Conservation (phyloP, 2,888 invertebrate species). For the Phalera bucephala region DNA sequence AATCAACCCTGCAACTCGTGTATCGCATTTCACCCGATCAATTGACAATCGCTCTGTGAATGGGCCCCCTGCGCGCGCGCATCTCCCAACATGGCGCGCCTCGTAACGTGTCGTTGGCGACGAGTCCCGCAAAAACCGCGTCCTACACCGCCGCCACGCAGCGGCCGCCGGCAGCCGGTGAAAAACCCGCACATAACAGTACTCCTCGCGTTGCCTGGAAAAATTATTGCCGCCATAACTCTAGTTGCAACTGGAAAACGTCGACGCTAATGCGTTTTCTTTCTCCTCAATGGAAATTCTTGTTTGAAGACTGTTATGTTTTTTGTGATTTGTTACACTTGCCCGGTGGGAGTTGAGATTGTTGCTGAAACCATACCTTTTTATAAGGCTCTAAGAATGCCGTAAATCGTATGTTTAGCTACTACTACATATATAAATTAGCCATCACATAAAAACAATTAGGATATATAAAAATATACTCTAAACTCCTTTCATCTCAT, state of each 20-base stretch:
- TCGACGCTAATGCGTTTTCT: slow-evolving; percentile 13
- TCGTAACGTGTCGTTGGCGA: slow-evolving; percentile 30
- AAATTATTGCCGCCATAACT: slow-evolving; percentile 27
- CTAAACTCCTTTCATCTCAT: no score
- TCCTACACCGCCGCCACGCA: slow-evolving; percentile 18
- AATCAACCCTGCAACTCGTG: slow-evolving; percentile 40
- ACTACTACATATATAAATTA: no score
- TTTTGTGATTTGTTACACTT: background rate
- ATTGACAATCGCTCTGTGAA: slow-evolving; percentile 68
- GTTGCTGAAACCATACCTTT: background rate
- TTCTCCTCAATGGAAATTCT: slow-evolving; percentile 2
- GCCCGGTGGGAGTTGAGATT: no score
- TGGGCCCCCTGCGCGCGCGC: slow-evolving; percentile 58
- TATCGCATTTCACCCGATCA: slow-evolving; percentile 56
- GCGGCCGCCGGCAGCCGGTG: slow-evolving; percentile 5
- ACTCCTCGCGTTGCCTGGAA: slow-evolving; percentile 14
- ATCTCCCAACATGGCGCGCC: slow-evolving; percentile 42
- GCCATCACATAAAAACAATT: no score
- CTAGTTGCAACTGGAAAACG: slow-evolving; percentile 23
- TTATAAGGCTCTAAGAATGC: background rate
- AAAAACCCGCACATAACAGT: slow-evolving; percentile 23
- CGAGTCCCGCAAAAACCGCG: slow-evolving; percentile 42
- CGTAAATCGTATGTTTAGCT: no score
- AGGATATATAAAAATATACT: no score
- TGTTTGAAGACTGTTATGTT: background rate